Conservation (phyloP, 2,888 invertebrate genomes). For the Merodon equestris region DNA sequence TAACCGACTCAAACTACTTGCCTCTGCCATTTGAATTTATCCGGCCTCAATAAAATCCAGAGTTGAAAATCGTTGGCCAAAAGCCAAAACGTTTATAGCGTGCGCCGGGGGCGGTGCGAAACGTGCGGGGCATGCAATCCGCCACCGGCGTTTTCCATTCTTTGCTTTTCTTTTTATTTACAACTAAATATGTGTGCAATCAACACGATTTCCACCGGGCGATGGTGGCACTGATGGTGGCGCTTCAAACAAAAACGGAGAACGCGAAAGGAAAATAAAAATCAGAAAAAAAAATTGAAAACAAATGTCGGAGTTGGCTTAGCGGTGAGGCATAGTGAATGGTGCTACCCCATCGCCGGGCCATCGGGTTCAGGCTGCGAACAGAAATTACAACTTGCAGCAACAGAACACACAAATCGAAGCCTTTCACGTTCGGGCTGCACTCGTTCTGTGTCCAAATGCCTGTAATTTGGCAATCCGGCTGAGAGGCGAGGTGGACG, state of each 20-base stretch:
- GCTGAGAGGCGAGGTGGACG: background rate
- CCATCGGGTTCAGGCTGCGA: constrained; percentile 31
- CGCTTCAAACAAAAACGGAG: too few relatives aligned
- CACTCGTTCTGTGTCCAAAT: constrained; percentile 12
- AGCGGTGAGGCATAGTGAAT: constrained; percentile 1
- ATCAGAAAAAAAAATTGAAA: constrained; percentile 29
- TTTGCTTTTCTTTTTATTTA: constrained; percentile 28
- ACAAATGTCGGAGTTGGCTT: background rate
- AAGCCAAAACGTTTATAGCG: constrained; percentile 62
- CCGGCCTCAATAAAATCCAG: constrained; percentile 63
- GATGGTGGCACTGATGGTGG: too few relatives aligned
- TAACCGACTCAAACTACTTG: constrained; percentile 46
- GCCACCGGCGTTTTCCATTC: constrained; percentile 28
- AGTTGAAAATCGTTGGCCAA: constrained; percentile 55
- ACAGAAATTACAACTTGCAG: too few relatives aligned
- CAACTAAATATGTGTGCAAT: constrained; percentile 61
- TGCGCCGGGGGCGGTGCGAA: too few relatives aligned
- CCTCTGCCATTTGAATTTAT: constrained; percentile 58
- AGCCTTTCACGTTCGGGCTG: constrained; percentile 15
- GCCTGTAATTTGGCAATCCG: constrained; percentile 40
- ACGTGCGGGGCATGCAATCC: too few relatives aligned
- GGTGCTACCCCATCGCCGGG: constrained; percentile 9
- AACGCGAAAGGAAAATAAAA: too few relatives aligned
- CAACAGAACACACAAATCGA: constrained; percentile 14
- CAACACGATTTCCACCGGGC: constrained; percentile 42